Conservation (phyloP, 2,888 invertebrate species). For the Slavum lentiscoides region DNA sequence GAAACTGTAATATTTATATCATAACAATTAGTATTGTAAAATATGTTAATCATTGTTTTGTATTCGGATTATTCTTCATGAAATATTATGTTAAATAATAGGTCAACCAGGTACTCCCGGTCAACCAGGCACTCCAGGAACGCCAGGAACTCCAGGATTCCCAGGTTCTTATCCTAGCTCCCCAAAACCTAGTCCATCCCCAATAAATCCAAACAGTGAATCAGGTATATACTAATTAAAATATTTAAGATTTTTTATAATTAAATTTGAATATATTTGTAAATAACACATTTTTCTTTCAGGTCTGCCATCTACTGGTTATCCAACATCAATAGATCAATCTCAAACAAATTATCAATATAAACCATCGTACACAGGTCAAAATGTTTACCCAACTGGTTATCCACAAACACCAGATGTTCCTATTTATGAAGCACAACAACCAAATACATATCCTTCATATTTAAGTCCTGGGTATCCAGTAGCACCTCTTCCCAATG, state of each 20-base stretch:
- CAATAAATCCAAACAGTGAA: conserved; percentile 31
- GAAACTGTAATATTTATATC: too few relatives aligned
- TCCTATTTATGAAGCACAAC: conserved; percentile 26
- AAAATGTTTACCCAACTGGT: not conserved
- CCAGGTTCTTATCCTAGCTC: conserved; percentile 49
- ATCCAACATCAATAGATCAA: not conserved
- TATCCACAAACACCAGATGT: conserved; percentile 11
- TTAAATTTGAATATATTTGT: not conserved
- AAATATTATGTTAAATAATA: not conserved
- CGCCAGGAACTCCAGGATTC: conserved; percentile 54
- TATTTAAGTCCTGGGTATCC: conserved; percentile 7
- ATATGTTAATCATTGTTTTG: too few relatives aligned
- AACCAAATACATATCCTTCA: conserved; percentile 15
- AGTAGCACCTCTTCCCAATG: not conserved
- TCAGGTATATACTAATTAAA: conserved; percentile 8
- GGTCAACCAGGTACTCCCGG: conserved; percentile 54
- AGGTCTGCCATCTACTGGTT: conserved; percentile 5
- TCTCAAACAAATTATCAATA: conserved; percentile 12
- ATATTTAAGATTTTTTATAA: not conserved
- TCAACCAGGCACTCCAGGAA: conserved; percentile 54
- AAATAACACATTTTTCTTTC: not conserved
- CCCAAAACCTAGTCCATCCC: conserved; percentile 33
- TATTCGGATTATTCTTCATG: too few relatives aligned
- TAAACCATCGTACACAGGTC: conserved; percentile 40
- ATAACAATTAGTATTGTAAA: too few relatives aligned